phyloP scores from a whole-genome alignment of 1,140 invertebrate genomes.

The Delia radicum region DNA sequence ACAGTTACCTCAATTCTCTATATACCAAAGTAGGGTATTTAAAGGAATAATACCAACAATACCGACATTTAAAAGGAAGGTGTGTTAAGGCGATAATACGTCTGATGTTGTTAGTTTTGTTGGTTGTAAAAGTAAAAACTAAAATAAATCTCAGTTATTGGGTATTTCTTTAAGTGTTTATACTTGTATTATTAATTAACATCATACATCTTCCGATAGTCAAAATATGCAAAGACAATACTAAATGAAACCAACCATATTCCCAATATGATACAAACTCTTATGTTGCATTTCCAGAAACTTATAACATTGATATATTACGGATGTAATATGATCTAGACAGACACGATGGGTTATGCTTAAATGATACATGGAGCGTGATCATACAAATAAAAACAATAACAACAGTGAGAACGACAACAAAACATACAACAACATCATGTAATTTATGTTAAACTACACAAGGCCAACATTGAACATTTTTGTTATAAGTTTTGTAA shows the following conservation, averaged over 20 bases:
- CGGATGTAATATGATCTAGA: background rate
- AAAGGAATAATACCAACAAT: background rate
- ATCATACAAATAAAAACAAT: background rate
- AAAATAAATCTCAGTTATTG: background rate
- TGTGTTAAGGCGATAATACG: background rate
- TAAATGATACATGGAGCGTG: background rate
- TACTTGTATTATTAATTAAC: slow-evolving; percentile 26
- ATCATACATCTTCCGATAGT: slow-evolving; percentile 22
- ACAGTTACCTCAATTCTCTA: too few relatives aligned
- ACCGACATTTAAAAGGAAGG: background rate
- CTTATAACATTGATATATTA: slow-evolving; percentile 11
- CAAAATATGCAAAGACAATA: background rate
- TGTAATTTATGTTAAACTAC: slow-evolving; percentile 2
- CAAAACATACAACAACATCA: background rate
- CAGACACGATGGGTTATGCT: background rate
- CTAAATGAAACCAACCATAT: background rate
- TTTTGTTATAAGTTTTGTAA: too few relatives aligned
- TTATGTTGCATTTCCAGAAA: too few relatives aligned
- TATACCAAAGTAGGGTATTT: background rate
- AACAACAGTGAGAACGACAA: background rate
- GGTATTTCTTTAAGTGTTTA: slow-evolving; percentile 7
- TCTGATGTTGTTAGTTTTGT: background rate
- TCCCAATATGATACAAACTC: background rate
- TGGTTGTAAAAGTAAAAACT: background rate
- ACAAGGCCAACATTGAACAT: background rate